Percentiles rank a stretch among this genome's conserved stretches.
phyloP scores from a whole-genome alignment of 92 coral and sea anemone genomes.

The Chrysogorgia sp. region DNA sequence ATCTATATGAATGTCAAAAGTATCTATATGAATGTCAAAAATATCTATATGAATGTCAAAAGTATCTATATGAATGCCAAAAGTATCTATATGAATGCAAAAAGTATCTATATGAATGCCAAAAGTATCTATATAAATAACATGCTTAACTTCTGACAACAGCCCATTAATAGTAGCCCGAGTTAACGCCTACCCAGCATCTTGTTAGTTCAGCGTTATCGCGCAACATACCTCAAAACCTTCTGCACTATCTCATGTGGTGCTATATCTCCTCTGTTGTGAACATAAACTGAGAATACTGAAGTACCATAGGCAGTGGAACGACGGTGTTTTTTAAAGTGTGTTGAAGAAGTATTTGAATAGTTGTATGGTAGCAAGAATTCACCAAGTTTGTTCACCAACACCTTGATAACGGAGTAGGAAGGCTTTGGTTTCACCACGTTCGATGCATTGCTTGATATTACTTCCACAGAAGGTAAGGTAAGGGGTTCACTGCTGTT shows the following conservation, averaged over 20 bases:
- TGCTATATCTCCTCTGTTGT: slow-evolving; percentile 80
- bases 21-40: no score
- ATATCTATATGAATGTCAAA: no score
- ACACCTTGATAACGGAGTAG: slow-evolving; percentile 71
- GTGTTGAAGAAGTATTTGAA: slow-evolving; percentile 42
- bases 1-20: no score
- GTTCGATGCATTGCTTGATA: not conserved
- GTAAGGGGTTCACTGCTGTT: slow-evolving; percentile 70
- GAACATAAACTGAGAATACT: slow-evolving; percentile 71
- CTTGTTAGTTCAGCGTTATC: not conserved
- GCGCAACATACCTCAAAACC: slow-evolving; percentile 69
- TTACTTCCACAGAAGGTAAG: slow-evolving; percentile 54
- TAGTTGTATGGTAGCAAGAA: slow-evolving; percentile 70
- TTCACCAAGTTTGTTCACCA: slow-evolving; percentile 86
- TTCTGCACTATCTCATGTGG: slow-evolving; percentile 94
- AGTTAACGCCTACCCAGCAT: not conserved
- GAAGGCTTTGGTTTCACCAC: slow-evolving; percentile 27
- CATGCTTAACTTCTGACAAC: no score
- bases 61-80: no score
- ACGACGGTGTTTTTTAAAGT: slow-evolving; percentile 5
- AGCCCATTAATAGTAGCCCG: no score
- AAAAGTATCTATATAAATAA: no score
- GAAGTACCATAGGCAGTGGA: slow-evolving; percentile 28
- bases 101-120: no score
- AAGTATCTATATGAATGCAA: no score